Percentiles rank a stretch among this genome's conserved stretches.
Conservation (phyloP, 2,888 invertebrate species). For the Incurvaria masculella region DNA sequence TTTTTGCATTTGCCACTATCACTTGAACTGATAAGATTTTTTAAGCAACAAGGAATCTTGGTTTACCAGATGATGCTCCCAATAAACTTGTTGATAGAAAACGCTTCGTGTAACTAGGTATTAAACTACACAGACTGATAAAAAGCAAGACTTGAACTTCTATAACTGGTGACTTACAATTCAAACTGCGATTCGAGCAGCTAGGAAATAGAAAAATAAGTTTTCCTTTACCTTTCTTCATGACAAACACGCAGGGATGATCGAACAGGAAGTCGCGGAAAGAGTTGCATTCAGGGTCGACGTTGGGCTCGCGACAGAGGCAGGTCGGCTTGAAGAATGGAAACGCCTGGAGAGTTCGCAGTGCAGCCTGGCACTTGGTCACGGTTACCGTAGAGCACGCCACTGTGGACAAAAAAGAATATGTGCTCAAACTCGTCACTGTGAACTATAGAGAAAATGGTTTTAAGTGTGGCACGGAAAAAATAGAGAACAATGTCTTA, state of each 20-base stretch:
- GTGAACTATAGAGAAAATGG: not conserved
- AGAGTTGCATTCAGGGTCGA: conserved; percentile 89
- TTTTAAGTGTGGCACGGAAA: too few relatives aligned
- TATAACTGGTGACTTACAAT: too few relatives aligned
- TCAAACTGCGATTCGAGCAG: not conserved
- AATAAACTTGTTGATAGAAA: too few relatives aligned
- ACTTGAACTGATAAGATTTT: too few relatives aligned
- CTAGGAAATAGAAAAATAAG: not conserved
- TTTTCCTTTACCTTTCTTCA: conserved; percentile 79
- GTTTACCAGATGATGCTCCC: too few relatives aligned
- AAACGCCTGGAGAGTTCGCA: conserved; percentile 85
- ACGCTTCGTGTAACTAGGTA: too few relatives aligned
- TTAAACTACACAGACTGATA: too few relatives aligned
- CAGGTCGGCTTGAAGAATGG: conserved; percentile 93
- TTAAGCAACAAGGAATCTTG: too few relatives aligned
- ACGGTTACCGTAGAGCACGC: conserved; percentile 92
- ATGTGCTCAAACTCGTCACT: not conserved
- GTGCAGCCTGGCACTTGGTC: conserved; percentile 89
- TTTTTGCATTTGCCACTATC: too few relatives aligned
- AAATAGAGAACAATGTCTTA: too few relatives aligned
- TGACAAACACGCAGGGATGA: conserved; percentile 88
- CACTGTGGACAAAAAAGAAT: conserved; percentile 63
- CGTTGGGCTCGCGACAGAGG: conserved; percentile 85
- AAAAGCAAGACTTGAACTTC: too few relatives aligned
- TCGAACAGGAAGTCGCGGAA: conserved; percentile 92